Evolutionary conservation across 2,888 invertebrate species (phyloP).

Genomic region (Eumacrocentrus americanus): DNA sequence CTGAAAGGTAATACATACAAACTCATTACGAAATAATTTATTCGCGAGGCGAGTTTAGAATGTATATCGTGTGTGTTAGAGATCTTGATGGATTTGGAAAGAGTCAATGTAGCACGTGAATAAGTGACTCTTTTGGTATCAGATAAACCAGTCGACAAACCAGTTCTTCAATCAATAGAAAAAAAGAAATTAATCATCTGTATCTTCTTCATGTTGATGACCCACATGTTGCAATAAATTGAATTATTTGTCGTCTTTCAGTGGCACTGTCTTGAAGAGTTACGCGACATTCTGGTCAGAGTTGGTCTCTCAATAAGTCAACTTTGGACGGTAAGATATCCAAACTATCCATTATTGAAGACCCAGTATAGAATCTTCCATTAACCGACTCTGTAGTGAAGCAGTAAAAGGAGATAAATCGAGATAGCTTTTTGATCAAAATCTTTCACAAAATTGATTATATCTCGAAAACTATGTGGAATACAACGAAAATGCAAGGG

Average conservation of each 20-base stretch:
- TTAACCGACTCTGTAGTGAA: too few relatives aligned
- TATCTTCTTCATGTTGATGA: background rate
- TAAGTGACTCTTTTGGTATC: too few relatives aligned
- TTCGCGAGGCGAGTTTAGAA: background rate
- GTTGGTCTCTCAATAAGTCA: slow-evolving; percentile 41
- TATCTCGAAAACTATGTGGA: too few relatives aligned
- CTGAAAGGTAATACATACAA: background rate
- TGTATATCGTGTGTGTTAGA: background rate
- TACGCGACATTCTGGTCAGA: slow-evolving; percentile 79
- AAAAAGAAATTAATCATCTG: background rate
- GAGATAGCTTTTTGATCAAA: too few relatives aligned
- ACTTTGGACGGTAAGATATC: slow-evolving; percentile 23
- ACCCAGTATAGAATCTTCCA: too few relatives aligned
- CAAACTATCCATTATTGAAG: too few relatives aligned
- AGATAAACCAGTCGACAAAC: too few relatives aligned
- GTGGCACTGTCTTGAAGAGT: slow-evolving; percentile 77
- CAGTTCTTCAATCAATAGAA: too few relatives aligned
- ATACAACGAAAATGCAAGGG: too few relatives aligned
- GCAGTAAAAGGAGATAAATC: too few relatives aligned
- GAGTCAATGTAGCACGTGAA: too few relatives aligned
- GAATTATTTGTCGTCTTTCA: slow-evolving; percentile 58
- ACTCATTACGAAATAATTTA: slow-evolving; percentile 5
- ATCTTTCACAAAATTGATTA: too few relatives aligned
- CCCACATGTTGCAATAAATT: slow-evolving; percentile 6
- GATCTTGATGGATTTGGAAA: background rate